Percentiles rank a stretch among this genome's conserved stretches.
Conservation (phyloP, 2,113 vertebrate genomes). For the Prietella phreatophila region DNA sequence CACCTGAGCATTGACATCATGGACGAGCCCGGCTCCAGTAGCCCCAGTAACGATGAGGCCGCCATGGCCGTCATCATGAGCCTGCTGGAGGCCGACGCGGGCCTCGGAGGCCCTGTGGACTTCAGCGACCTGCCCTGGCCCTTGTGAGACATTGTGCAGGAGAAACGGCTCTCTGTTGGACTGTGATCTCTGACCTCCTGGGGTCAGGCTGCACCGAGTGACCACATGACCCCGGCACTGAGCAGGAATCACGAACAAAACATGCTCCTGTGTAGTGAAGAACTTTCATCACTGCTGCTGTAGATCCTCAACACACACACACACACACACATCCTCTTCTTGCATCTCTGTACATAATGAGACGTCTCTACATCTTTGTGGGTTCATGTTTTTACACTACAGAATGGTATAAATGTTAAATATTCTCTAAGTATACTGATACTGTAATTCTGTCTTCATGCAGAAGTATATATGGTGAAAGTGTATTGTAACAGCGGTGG, state of each 20-base stretch:
- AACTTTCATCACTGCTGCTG: slow-evolving; percentile 10
- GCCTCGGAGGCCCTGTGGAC: slow-evolving; percentile 95
- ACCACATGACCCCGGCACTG: background rate
- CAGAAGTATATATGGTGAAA: slow-evolving; percentile 94
- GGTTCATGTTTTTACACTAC: slow-evolving; percentile 90
- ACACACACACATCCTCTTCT: slow-evolving; percentile 4
- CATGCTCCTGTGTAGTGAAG: background rate
- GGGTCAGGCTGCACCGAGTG: background rate
- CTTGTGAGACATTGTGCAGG: slow-evolving; percentile 72
- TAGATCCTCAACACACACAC: slow-evolving; percentile 10
- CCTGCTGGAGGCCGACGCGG: slow-evolving; percentile 95
- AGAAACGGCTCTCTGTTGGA: background rate
- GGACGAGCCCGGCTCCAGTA: slow-evolving; percentile 95
- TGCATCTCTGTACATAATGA: slow-evolving; percentile 45
- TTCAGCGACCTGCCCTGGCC: slow-evolving; percentile 99
- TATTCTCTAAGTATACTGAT: slow-evolving; percentile 91
- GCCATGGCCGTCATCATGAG: slow-evolving; percentile 99
- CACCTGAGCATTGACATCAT: slow-evolving; percentile 95
- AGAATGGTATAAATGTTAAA: slow-evolving; percentile 80
- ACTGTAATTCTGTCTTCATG: slow-evolving; percentile 97
- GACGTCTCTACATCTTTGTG: slow-evolving; percentile 74
- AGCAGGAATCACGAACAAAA: background rate
- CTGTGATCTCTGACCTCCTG: background rate
- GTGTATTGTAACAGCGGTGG: slow-evolving; percentile 98
- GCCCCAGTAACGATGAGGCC: slow-evolving; percentile 95